Percentiles rank a stretch among this genome's conserved stretches.
Conservation (phyloP, 2,888 invertebrate species). For the Hydraecia micacea region DNA sequence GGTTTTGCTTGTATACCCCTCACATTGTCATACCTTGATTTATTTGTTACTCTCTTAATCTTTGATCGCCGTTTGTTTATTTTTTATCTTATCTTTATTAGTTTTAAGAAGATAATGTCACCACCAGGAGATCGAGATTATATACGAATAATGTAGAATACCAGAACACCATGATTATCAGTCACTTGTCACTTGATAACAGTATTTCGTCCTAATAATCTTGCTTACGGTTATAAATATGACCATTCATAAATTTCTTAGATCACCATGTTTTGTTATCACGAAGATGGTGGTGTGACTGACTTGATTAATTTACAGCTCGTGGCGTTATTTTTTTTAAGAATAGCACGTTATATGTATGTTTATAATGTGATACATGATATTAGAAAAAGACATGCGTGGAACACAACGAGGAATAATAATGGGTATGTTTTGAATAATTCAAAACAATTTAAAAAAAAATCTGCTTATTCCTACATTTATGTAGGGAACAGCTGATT, state of each 20-base stretch:
- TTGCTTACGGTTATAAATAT: conserved; percentile 31
- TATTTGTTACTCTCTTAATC: not conserved
- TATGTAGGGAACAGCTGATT: too few species aligned
- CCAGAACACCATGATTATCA: conserved; percentile 17
- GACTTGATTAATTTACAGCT: conserved; percentile 34
- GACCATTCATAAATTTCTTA: conserved; percentile 36
- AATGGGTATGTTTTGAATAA: too few species aligned
- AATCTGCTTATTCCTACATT: too few species aligned
- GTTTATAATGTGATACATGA: not conserved
- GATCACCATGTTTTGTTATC: conserved; percentile 47
- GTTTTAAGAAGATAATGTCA: not conserved
- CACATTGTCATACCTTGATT: too few species aligned
- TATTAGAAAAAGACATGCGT: not conserved
- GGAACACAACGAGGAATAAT: not conserved
- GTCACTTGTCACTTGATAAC: conserved; percentile 14
- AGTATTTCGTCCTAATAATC: conserved; percentile 18
- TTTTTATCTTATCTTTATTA: conserved; percentile 3
- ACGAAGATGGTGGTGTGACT: conserved; percentile 6
- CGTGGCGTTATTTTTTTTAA: not conserved
- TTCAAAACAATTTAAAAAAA: too few species aligned
- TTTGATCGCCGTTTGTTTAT: not conserved
- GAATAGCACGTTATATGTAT: not conserved
- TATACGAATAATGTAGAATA: conserved; percentile 3
- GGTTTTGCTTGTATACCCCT: too few species aligned
- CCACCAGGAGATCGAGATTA: conserved; percentile 7